Base-by-base conservation (phyloP, 1,140 invertebrate genomes). In the Cylas formicarius region DNA sequence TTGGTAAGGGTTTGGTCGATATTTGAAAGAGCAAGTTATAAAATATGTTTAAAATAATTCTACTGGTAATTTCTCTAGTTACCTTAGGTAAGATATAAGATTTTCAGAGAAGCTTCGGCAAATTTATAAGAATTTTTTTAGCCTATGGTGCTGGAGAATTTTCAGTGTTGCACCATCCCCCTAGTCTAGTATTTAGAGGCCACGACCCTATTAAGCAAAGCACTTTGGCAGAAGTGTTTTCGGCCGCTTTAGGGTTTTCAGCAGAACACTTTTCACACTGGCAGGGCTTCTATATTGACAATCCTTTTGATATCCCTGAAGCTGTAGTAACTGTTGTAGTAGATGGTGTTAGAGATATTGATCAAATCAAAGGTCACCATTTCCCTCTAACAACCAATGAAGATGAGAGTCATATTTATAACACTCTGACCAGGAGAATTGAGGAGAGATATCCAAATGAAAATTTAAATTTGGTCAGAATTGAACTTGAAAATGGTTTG, bases 221-320 rank as follows among this genome's bases (percentile, higher is more conserved):
- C 43, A 65, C 75, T 13, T 63, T 84, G 1, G 79, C 79, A 55
- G 83, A 88, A 66, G 71, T 87, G n/a, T 77, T 82, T 50, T 77
- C 75, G 19, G 79, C 80, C 38, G 67, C 75, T 34, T 66, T 85
- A 50, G 84, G 84, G 38, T 77, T 80, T 37, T 79, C 82, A 8
- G 75, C 77, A 11, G 71, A 71, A 52, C 68, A 73, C 77, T 74
- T 70, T 51, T 72, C 75, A 22, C 70, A 73, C 48, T 90, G 86
- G 84, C 70, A 70, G 52, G 84, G 84, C 10, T 56, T 90, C 37
- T 72, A 67, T 19, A 74, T 88, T 29, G 71, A 67, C 2, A 75
- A 86, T 69, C 81, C 86, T 6, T 90, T 91, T 52, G 72, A 78
- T 46, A 71, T 82, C 42, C 82, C 87, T 18, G 80, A 86, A 67